phyloP scores from a whole-genome alignment of 1,140 invertebrate species.

The Melitaea cinxia region DNA sequence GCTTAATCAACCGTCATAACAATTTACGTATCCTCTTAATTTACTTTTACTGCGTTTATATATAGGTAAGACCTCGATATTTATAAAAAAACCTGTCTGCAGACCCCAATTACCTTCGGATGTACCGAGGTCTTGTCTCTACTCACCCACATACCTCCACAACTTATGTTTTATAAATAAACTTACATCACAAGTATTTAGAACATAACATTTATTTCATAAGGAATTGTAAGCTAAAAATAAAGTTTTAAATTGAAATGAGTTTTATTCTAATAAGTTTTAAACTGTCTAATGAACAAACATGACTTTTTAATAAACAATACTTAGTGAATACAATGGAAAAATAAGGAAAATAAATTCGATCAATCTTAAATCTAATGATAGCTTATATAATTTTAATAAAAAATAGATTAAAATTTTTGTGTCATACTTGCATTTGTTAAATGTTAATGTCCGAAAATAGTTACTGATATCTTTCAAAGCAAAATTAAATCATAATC shows the following conservation, averaged over 20 bases:
- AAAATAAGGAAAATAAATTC: constrained; percentile 1
- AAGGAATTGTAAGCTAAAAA: background rate
- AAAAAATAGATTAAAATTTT: constrained; percentile 46
- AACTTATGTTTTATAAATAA: too few relatives aligned
- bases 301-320: background rate
- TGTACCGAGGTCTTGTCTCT: too few relatives aligned
- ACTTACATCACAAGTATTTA: background rate
- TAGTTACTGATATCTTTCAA: background rate
- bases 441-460: constrained; percentile 29
- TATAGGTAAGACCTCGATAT: too few relatives aligned
- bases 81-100: too few relatives aligned
- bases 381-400: constrained; percentile 33
- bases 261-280: background rate
- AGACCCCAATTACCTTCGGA: too few relatives aligned
- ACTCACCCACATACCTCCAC: too few relatives aligned
- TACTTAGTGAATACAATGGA: background rate
- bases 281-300: background rate
- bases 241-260: background rate
- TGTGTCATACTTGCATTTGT: constrained; percentile 22
- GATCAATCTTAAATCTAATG: constrained; percentile 24
- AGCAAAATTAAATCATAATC: too few relatives aligned
- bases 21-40: too few relatives aligned
- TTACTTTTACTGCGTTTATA: too few relatives aligned
- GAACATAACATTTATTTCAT: background rate
- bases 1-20: too few relatives aligned